Conservation (phyloP, 2,888 invertebrate genomes). For the Unio delphinus region DNA sequence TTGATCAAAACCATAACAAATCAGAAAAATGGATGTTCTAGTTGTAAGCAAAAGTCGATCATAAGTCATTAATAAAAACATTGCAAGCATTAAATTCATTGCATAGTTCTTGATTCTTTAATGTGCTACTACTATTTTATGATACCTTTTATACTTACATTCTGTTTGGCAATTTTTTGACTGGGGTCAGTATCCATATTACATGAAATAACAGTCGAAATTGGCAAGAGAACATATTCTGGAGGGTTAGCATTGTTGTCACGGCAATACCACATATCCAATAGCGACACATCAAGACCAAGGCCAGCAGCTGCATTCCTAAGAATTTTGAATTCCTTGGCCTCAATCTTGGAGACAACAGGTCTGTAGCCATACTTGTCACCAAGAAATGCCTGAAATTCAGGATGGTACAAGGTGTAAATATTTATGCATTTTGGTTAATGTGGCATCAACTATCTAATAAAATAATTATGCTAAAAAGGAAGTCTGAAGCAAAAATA, state of each 20-base stretch:
- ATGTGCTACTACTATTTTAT: too few species aligned
- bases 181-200: conserved; percentile 42
- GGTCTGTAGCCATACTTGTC: conserved; percentile 68
- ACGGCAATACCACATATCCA: conserved; percentile 61
- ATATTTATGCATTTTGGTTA: too few species aligned
- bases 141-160: too few species aligned
- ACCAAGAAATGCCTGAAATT: conserved; percentile 62
- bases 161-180: conserved; percentile 33
- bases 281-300: conserved; percentile 44
- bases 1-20: too few species aligned
- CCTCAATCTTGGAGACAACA: conserved; percentile 59
- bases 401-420: too few species aligned
- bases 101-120: too few species aligned
- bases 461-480: conserved; percentile 16
- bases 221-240: conserved; percentile 66
- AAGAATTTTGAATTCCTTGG: conserved; percentile 57
- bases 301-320: conserved; percentile 42
- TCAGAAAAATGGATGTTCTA: too few species aligned
- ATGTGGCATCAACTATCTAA: too few species aligned
- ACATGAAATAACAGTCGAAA: conserved; percentile 67
- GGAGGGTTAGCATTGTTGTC: conserved; percentile 64
- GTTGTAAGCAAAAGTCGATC: too few species aligned
- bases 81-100: too few species aligned
- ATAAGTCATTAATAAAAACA: too few species aligned
- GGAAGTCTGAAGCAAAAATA: too few species aligned